A percentile compares a stretch with the other conserved stretches of the same genome.
These are phyloP conservation scores for Eublepharis macularius DNA, from an alignment of 2,113 vertebrate species.

Conservation along the genomic window DNA sequence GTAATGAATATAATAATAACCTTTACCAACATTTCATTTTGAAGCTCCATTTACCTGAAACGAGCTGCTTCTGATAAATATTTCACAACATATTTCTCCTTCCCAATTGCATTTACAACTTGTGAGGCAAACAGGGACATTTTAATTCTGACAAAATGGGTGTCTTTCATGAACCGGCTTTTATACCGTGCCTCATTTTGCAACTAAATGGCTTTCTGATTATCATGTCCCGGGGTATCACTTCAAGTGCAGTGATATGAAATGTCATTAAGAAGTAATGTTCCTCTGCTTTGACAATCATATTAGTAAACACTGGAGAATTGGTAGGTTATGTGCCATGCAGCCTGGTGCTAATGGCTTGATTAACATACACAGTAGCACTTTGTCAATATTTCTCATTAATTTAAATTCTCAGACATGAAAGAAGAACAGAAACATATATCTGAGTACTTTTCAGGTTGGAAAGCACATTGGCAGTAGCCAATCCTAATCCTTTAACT, in stretches of 20 bases:
- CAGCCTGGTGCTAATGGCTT: constrained; percentile 67
- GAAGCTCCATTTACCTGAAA: constrained; percentile 70
- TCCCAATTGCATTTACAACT: constrained; percentile 55
- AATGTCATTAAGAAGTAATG: constrained; percentile 74
- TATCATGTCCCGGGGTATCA: constrained; percentile 69
- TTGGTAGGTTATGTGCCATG: constrained; percentile 61
- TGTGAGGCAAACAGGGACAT: constrained; percentile 54
- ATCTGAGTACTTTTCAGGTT: background rate
- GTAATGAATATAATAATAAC: constrained; percentile 49
- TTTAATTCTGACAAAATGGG: constrained; percentile 65
- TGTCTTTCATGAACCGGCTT: constrained; percentile 52
- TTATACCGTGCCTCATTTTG: constrained; percentile 37
- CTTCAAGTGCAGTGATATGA: constrained; percentile 71
- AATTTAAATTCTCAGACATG: constrained; percentile 62
- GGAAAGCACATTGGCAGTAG: constrained; percentile 1
- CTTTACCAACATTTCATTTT: constrained; percentile 58
- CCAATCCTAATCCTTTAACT: background rate
- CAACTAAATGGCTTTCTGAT: constrained; percentile 69
- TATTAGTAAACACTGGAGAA: constrained; percentile 71
- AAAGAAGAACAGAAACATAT: background rate
- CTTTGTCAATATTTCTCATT: constrained; percentile 62
- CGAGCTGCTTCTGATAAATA: constrained; percentile 56
- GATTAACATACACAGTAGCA: constrained; percentile 66
- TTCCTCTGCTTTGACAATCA: constrained; percentile 67
- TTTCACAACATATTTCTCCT: constrained; percentile 56